Percentiles rank a stretch among this genome's conserved stretches.
Evolutionary conservation across 2,113 vertebrate genomes (phyloP).

Genomic region (Lamprologus ornatipinnis): DNA sequence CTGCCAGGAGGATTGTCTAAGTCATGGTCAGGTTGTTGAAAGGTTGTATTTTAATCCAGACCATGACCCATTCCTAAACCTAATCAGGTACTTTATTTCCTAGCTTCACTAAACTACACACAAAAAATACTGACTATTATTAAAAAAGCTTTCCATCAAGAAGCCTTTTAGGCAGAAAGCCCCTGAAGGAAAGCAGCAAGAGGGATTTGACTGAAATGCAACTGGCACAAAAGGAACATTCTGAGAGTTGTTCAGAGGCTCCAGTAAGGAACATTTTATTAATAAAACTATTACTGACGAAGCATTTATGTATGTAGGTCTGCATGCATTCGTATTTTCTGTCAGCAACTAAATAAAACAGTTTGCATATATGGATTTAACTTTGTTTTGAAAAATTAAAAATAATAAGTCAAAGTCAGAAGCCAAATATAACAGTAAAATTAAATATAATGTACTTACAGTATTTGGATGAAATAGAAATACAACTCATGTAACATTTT

Average conservation of each 20-base stretch:
- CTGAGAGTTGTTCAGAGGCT: neutral
- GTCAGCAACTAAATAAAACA: neutral
- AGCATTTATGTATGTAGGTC: neutral
- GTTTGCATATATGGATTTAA: neutral
- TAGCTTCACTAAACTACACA: neutral
- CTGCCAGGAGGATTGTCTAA: neutral
- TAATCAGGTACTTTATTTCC: neutral
- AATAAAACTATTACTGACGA: neutral
- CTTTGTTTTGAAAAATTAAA: neutral
- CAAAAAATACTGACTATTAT: neutral
- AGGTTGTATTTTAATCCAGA: neutral
- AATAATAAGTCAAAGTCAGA: neutral
- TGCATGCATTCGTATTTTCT: neutral
- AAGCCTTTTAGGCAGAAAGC: neutral
- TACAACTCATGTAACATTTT: neutral
- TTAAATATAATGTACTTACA: neutral
- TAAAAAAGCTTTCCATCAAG: neutral
- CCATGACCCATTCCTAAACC: neutral
- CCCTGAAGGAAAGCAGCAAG: neutral
- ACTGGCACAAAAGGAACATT: neutral
- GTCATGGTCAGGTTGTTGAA: neutral
- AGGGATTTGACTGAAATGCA: neutral
- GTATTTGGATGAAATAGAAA: neutral
- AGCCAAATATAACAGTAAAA: neutral
- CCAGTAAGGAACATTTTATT: neutral